Percentiles rank a stretch among this genome's conserved stretches.
Conservation (phyloP, 2,797 vertebrate genomes). For the Lerista edwardsae region DNA sequence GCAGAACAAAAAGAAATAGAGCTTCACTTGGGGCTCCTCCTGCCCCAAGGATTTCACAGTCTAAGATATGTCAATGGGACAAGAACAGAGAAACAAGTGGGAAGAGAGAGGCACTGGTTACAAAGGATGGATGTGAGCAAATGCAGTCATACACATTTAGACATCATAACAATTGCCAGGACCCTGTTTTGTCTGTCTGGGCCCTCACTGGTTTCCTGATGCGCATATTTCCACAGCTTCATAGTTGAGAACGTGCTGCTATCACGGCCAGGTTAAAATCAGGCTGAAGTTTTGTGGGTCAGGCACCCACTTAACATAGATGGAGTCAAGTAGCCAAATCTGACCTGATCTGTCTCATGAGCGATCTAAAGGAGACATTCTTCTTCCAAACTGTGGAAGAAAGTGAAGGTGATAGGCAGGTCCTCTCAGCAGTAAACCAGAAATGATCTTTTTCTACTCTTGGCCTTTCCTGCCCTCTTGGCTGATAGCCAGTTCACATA, state of each 20-base stretch:
- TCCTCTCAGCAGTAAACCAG: neutral
- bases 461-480: no score
- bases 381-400: neutral
- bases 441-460: neutral
- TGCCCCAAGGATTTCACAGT: neutral
- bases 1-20: neutral
- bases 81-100: neutral
- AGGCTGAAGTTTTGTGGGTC: neutral
- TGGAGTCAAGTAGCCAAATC: neutral
- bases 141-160: neutral
- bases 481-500: neutral
- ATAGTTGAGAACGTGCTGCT: neutral
- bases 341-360: neutral
- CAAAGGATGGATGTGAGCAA: neutral
- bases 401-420: neutral
- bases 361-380: neutral
- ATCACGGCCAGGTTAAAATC: neutral
- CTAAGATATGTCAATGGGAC: neutral
- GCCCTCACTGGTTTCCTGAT: neutral
- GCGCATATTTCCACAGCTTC: neutral
- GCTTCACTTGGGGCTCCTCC: no score
- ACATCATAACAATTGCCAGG: neutral
- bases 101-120: neutral
- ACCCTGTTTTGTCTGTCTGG: neutral
- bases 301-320: neutral